phyloP scores from a whole-genome alignment of 1,140 invertebrate species.

The Caerostris extrusa region DNA sequence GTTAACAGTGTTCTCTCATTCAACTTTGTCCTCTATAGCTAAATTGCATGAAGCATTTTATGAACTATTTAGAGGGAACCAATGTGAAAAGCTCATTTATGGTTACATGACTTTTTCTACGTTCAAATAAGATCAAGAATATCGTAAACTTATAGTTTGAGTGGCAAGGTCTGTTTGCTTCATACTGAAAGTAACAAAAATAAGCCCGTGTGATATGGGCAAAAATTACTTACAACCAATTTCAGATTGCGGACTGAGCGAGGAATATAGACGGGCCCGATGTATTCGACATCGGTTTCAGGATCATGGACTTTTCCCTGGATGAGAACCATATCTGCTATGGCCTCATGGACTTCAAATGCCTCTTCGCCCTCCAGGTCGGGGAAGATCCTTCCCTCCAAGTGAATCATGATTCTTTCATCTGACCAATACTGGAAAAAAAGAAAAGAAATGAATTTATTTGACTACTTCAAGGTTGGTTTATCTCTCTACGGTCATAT shows the following conservation, averaged over 20 bases:
- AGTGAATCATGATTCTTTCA: slow-evolving; percentile 31
- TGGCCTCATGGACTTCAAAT: not conserved
- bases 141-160: not conserved
- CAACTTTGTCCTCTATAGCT: too few relatives aligned
- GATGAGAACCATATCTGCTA: slow-evolving; percentile 44
- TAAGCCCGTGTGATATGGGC: not conserved
- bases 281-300: not conserved
- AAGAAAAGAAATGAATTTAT: not conserved
- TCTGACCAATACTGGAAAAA: slow-evolving; percentile 48
- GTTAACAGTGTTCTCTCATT: too few relatives aligned
- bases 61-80: too few relatives aligned
- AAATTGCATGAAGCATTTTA: too few relatives aligned
- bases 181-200: too few relatives aligned
- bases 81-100: too few relatives aligned
- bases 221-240: slow-evolving; percentile 31
- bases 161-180: not conserved
- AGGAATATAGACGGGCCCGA: slow-evolving; percentile 38
- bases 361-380: not conserved
- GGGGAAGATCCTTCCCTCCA: slow-evolving; percentile 40
- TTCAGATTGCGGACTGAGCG: not conserved
- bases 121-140: too few relatives aligned
- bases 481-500: too few relatives aligned
- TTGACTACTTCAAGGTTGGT: too few relatives aligned
- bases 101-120: too few relatives aligned
- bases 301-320: slow-evolving; percentile 28